These are phyloP conservation scores for Odocoileus hemionus DNA, from an alignment of 2,113 vertebrate species.

Conservation along the genomic window DNA sequence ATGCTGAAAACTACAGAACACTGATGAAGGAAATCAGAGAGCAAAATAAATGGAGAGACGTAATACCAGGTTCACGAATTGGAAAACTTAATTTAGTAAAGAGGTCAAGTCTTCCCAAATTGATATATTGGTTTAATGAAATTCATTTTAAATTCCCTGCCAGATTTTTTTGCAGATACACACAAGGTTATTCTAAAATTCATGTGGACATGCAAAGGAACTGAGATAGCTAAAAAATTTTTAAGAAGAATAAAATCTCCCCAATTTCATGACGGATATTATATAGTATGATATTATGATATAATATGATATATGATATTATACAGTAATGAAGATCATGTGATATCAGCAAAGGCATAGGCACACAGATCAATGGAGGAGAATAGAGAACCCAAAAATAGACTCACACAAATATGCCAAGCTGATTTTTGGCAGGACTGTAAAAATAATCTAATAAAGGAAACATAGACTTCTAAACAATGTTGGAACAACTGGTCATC, in stretches of 20 bases:
- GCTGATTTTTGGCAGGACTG: not conserved
- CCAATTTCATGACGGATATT: not conserved
- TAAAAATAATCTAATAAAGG: not conserved
- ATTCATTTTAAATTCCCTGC: not conserved
- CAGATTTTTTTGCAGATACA: not conserved
- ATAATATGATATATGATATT: not conserved
- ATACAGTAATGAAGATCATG: not conserved
- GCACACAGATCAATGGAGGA: not conserved
- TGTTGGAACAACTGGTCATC: not conserved
- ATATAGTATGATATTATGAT: not conserved
- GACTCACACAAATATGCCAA: not conserved
- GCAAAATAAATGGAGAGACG: not conserved
- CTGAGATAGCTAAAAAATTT: not conserved
- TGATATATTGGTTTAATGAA: not conserved
- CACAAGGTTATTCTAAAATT: not conserved
- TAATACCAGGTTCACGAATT: not conserved
- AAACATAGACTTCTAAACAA: not conserved
- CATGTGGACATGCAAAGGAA: constrained; percentile 5
- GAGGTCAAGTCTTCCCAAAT: not conserved
- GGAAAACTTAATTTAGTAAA: not conserved
- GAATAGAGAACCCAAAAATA: not conserved
- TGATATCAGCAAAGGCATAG: not conserved
- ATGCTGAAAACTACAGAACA: not conserved
- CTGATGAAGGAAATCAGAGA: not conserved
- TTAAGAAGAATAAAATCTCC: not conserved